Conservation (phyloP, 2,113 vertebrate genomes). For the Carassius carassius region DNA sequence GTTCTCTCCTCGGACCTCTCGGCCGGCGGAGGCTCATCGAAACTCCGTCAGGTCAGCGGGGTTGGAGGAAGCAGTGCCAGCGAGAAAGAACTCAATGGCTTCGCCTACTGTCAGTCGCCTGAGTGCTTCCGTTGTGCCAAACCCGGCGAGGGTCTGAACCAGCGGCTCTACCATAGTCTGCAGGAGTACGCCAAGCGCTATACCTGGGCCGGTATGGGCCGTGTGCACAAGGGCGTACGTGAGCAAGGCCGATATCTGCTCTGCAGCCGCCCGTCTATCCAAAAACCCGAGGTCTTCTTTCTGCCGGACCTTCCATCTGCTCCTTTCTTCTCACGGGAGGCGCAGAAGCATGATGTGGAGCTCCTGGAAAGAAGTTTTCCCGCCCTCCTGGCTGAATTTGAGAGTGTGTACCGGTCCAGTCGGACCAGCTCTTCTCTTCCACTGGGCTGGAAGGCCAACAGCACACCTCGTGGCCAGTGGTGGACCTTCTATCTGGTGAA, state of each 20-base stretch:
- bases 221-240: constrained; percentile 94
- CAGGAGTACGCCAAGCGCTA: constrained; percentile 99
- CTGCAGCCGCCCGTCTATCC: constrained; percentile 88
- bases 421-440: constrained; percentile 88
- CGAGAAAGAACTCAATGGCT: constrained; percentile 85
- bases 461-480: constrained; percentile 91
- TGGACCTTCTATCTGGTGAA: constrained; percentile 96
- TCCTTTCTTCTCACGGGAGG: constrained; percentile 93
- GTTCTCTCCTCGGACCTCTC: constrained; percentile 69
- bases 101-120: constrained; percentile 85
- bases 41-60: constrained; percentile 60
- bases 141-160: constrained; percentile 87
- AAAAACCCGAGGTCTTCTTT: constrained; percentile 96
- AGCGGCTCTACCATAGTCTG: constrained; percentile 94
- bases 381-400: constrained; percentile 90
- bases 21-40: constrained; percentile 63
- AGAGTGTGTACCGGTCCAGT: constrained; percentile 85
- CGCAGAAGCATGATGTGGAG: constrained; percentile 95
- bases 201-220: constrained; percentile 98
- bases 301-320: constrained; percentile 88
- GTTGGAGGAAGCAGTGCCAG: constrained; percentile 52
- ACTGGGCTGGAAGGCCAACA: constrained; percentile 91
- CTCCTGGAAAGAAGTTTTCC: constrained; percentile 93
- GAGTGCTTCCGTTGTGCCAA: constrained; percentile 87
- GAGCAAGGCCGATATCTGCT: constrained; percentile 90